phyloP scores from a whole-genome alignment of 2,888 invertebrate species.

The Petrolisthes manimaculis region DNA sequence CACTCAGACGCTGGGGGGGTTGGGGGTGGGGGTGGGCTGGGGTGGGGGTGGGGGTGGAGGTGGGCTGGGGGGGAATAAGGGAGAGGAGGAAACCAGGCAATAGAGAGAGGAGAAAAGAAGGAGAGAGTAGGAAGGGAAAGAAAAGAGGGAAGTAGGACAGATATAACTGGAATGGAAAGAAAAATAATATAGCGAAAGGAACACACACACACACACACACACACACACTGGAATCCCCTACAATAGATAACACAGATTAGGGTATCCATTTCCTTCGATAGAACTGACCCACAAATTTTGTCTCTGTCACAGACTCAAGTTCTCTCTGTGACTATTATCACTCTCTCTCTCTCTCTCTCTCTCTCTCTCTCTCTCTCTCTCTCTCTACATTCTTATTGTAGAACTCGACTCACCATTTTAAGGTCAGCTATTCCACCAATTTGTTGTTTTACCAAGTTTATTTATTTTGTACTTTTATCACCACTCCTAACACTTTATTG shows the following conservation, averaged over 20 bases:
- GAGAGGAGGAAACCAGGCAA: constrained; percentile 10
- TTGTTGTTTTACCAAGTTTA: too few relatives aligned
- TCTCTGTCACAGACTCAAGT: neutral
- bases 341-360: neutral
- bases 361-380: neutral
- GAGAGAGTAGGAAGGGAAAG: constrained; percentile 6
- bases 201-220: neutral
- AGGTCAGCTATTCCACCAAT: too few relatives aligned
- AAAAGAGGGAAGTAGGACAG: constrained; percentile 2
- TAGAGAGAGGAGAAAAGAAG: constrained; percentile 10
- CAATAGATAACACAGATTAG: neutral
- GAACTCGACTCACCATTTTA: too few relatives aligned
- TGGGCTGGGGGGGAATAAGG: constrained; percentile 5
- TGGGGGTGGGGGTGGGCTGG: neutral
- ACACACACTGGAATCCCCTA: neutral
- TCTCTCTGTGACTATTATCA: neutral
- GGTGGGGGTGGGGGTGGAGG: neutral
- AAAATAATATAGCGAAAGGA: neutral
- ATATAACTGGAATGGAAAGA: neutral
- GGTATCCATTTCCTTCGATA: neutral
- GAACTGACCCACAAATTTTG: neutral
- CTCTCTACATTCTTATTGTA: neutral
- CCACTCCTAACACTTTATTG: too few relatives aligned
- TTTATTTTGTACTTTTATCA: too few relatives aligned
- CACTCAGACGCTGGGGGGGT: constrained; percentile 16